A percentile compares a stretch with the other conserved stretches of the same genome.
Evolutionary conservation across 2,113 vertebrate genomes (phyloP).

Genomic region (Malurus elegans): DNA sequence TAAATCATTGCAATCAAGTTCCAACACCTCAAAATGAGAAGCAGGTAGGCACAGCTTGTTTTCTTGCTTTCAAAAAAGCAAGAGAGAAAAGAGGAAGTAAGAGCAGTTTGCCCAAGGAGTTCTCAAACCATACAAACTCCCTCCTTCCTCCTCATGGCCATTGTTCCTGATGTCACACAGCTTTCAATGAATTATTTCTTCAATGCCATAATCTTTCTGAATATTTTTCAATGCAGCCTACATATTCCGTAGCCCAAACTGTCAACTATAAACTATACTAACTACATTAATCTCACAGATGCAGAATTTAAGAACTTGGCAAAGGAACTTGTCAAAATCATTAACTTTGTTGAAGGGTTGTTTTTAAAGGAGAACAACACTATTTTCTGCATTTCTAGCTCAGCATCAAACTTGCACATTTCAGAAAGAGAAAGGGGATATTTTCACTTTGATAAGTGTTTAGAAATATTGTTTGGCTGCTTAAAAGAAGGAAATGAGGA

Average conservation of each 20-base stretch:
- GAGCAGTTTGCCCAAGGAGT: not conserved
- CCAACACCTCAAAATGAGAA: not conserved
- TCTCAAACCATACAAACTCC: not conserved
- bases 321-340: not conserved
- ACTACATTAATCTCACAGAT: not conserved
- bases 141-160: not conserved
- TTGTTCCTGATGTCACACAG: not conserved
- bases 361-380: not conserved
- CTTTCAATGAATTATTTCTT: not conserved
- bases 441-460: not conserved
- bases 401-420: not conserved
- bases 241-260: not conserved
- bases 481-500: not conserved
- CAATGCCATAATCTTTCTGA: not conserved
- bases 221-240: not conserved
- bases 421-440: not conserved
- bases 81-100: not conserved
- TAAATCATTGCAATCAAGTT: not conserved
- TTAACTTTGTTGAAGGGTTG: not conserved
- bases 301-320: not conserved
- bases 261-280: not conserved
- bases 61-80: not conserved
- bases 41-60: rapidly evolving
- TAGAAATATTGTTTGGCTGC: not conserved
- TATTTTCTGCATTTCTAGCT: not conserved